phyloP scores from a whole-genome alignment of 2,797 vertebrate genomes.

The Agapornis canus region DNA sequence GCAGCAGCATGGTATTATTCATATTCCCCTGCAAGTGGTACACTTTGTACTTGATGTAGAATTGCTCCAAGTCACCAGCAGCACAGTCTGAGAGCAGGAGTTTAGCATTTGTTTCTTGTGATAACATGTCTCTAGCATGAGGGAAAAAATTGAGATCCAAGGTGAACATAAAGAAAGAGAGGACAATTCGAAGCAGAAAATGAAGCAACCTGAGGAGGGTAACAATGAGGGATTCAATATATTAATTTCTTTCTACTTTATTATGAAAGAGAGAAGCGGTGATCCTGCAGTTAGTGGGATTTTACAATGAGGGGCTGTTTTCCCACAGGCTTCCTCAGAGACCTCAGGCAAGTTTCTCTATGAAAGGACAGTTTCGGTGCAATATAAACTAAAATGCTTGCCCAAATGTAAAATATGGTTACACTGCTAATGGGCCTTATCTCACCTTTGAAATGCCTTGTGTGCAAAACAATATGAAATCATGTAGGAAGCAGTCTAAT shows the following conservation, averaged over 20 bases:
- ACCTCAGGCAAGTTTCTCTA: neutral
- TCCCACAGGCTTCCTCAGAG: neutral
- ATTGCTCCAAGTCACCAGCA: neutral
- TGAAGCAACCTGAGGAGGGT: neutral
- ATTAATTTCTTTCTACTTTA: constrained; percentile 1
- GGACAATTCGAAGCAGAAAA: constrained; percentile 8
- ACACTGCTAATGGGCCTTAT: neutral
- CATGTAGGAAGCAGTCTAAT: neutral
- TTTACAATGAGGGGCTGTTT: neutral
- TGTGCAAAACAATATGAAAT: neutral
- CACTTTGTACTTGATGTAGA: neutral
- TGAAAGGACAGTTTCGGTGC: constrained; percentile 13
- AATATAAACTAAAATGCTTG: constrained; percentile 20
- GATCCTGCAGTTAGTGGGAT: neutral
- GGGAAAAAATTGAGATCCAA: constrained; percentile 5
- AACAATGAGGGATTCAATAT: neutral
- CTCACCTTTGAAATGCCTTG: neutral
- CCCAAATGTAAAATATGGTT: neutral
- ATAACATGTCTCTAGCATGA: neutral
- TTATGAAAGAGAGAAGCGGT: neutral
- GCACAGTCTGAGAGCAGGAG: neutral
- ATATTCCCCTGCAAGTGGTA: neutral
- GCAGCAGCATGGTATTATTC: neutral
- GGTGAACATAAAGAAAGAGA: neutral
- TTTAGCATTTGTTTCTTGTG: neutral